A percentile compares a stretch with the other conserved stretches of the same genome.
Evolutionary conservation across 2,113 vertebrate species (phyloP).

Genomic region (Andinoacara biseriatus): DNA sequence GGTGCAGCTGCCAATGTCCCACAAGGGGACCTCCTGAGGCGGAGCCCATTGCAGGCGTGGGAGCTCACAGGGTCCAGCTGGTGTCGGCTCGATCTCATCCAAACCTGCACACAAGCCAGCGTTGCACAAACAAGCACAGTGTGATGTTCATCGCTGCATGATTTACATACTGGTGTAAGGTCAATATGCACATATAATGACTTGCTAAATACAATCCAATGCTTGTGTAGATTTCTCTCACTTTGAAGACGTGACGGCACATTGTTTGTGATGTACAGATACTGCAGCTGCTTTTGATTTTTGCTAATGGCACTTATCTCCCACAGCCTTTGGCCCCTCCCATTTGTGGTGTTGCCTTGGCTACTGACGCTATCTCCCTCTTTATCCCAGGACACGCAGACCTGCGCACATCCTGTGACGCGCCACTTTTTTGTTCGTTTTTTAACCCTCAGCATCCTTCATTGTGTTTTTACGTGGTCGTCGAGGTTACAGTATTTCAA

Average conservation of each 20-base stretch:
- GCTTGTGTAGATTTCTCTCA: neutral
- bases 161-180: neutral
- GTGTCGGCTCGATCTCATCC: neutral
- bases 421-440: neutral
- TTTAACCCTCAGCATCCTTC: neutral
- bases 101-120: conserved; percentile 14
- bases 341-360: conserved; percentile 14
- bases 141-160: accelerated
- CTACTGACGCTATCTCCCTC: conserved; percentile 52
- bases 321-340: conserved; percentile 31
- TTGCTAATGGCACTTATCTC: conserved; percentile 54
- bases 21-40: conserved; percentile 80
- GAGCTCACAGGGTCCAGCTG: conserved; percentile 1
- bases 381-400: neutral
- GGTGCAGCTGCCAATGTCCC: conserved; percentile 87
- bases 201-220: neutral
- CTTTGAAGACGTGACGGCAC: neutral
- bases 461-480: neutral
- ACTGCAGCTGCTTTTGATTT: neutral
- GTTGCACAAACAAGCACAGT: conserved; percentile 15
- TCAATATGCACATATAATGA: neutral
- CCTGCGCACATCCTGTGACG: conserved; percentile 50
- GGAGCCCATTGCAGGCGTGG: conserved; percentile 67
- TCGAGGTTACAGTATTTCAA: neutral
- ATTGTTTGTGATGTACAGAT: neutral